Evolutionary conservation across 2,113 vertebrate genomes (phyloP).

Genomic region (Salvator merianae): DNA sequence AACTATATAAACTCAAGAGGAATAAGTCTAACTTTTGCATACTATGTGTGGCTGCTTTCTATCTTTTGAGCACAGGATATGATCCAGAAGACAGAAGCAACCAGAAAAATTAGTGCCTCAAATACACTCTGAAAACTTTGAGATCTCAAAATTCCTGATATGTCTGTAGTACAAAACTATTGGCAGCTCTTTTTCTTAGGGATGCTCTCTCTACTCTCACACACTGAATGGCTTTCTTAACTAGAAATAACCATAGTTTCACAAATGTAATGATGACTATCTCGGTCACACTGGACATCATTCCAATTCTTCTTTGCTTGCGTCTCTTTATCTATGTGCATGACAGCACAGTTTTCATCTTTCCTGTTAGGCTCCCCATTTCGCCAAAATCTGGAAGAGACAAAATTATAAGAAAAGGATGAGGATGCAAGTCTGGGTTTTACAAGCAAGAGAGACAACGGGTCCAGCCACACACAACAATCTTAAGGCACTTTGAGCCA

Average conservation of each 20-base stretch:
- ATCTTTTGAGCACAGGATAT: no score
- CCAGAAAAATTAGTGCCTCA: no score
- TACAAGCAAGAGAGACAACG: background rate
- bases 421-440: background rate
- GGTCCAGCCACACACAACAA: no score
- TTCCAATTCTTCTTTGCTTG: background rate
- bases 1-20: no score
- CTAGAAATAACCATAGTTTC: background rate
- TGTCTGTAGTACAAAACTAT: no score
- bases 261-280: background rate
- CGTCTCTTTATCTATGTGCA: background rate
- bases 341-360: background rate
- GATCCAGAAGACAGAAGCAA: no score
- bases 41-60: no score
- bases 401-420: background rate
- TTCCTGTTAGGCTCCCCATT: background rate
- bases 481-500: no score
- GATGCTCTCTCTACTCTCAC: no score
- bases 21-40: no score
- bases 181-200: background rate
- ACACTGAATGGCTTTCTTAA: background rate
- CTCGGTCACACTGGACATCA: background rate
- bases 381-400: conserved; percentile 3
- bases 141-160: no score
- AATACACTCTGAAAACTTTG: no score